Evolutionary conservation across 2,888 invertebrate genomes (phyloP).

Genomic region (Platerodrilus igneus): DNA sequence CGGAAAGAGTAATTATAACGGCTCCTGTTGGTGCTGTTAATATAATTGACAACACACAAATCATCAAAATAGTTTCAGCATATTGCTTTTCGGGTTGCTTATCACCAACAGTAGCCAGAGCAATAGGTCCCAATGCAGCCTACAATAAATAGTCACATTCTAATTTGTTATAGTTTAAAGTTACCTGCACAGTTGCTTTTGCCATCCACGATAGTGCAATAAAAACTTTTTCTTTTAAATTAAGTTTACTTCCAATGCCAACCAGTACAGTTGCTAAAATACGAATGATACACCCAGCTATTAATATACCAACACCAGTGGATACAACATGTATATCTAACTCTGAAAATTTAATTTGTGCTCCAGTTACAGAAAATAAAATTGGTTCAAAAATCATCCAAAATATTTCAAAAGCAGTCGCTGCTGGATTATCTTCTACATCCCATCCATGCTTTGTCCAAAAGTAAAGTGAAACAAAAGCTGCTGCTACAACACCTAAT

Average conservation of each 20-base stretch:
- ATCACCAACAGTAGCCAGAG: constrained; percentile 60
- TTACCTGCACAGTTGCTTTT: constrained; percentile 94
- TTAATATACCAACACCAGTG: constrained; percentile 65
- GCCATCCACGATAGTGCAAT: constrained; percentile 91
- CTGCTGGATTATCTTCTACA: constrained; percentile 80
- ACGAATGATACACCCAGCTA: constrained; percentile 61
- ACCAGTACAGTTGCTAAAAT: constrained; percentile 62
- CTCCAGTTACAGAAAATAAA: constrained; percentile 88
- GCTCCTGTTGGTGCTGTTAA: constrained; percentile 82
- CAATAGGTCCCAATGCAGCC: constrained; percentile 78
- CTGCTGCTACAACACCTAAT: constrained; percentile 75
- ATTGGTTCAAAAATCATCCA: constrained; percentile 97
- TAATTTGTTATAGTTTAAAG: no score
- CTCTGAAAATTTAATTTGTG: constrained; percentile 76
- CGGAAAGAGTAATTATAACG: constrained; percentile 73
- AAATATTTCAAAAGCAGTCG: constrained; percentile 82
- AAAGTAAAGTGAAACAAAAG: constrained; percentile 74
- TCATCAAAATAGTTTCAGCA: constrained; percentile 68
- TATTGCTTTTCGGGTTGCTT: constrained; percentile 51
- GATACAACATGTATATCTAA: constrained; percentile 66
- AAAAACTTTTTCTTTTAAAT: constrained; percentile 85
- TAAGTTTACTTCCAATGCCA: constrained; percentile 75
- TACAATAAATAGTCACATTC: constrained; percentile 42
- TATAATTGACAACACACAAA: constrained; percentile 77
- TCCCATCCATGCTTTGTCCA: constrained; percentile 85